A percentile compares a stretch with the other conserved stretches of the same genome.
These are phyloP conservation scores for Aleiodes testaceus DNA, from an alignment of 2,888 invertebrate genomes.

Conservation along the genomic window DNA sequence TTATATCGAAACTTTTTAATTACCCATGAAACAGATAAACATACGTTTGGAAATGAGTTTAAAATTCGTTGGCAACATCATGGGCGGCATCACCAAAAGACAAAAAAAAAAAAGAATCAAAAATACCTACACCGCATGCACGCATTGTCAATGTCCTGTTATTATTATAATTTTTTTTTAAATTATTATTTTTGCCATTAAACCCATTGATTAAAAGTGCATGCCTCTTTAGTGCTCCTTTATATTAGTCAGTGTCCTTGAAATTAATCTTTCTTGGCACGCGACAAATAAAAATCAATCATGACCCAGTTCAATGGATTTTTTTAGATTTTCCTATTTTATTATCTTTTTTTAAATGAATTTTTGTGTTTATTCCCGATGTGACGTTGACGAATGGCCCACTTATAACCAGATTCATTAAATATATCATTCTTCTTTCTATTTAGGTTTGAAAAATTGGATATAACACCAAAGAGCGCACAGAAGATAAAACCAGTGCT, in stretches of 20 bases:
- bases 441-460: constrained; percentile 98
- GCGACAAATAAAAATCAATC: constrained; percentile 6
- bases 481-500: constrained; percentile 99
- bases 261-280: constrained; percentile 14
- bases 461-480: constrained; percentile 99
- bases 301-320: constrained; percentile 18
- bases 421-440: constrained; percentile 33
- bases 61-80: constrained; percentile 71
- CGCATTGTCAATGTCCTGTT: constrained; percentile 64
- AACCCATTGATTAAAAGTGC: constrained; percentile 60
- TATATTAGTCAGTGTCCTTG: constrained; percentile 44
- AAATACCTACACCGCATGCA: constrained; percentile 67
- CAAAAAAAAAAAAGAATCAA: constrained; percentile 6
- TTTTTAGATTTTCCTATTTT: constrained; percentile 29
- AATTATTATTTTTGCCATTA: neutral
- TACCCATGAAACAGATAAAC: constrained; percentile 42
- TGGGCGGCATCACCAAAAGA: constrained; percentile 70
- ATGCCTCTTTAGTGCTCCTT: constrained; percentile 71
- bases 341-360: constrained; percentile 4
- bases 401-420: constrained; percentile 31
- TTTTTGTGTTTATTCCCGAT: constrained; percentile 14
- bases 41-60: constrained; percentile 51
- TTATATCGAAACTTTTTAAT: neutral
- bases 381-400: constrained; percentile 3
- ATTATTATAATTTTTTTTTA: too few species aligned